A percentile compares a stretch with the other conserved stretches of the same genome.
These are phyloP conservation scores for Phaethon lepturus DNA, from an alignment of 2,113 vertebrate species.

Conservation along the genomic window DNA sequence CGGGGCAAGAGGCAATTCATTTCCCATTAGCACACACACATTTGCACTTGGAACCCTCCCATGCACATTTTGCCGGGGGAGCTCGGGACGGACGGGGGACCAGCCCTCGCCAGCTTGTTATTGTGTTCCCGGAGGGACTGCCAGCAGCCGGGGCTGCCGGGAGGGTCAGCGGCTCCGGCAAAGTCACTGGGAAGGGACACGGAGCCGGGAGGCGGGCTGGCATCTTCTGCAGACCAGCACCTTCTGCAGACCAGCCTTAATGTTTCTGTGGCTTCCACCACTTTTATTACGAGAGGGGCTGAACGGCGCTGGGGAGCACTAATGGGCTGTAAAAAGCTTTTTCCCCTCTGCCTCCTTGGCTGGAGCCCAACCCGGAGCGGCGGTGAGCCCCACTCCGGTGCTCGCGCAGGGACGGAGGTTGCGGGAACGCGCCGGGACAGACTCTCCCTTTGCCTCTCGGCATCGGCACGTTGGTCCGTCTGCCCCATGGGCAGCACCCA, in stretches of 20 bases:
- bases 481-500: neutral
- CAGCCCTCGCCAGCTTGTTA: neutral
- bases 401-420: neutral
- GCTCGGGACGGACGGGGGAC: neutral
- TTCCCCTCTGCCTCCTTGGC: constrained; percentile 49
- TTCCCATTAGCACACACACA: constrained; percentile 61
- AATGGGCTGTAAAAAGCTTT: constrained; percentile 41
- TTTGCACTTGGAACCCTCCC: constrained; percentile 41
- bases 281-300: constrained; percentile 23
- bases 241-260: neutral
- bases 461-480: neutral
- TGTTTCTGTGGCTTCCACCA: constrained; percentile 40
- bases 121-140: neutral
- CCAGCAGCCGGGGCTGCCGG: neutral
- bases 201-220: neutral
- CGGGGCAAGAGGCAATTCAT: constrained; percentile 54
- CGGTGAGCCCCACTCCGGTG: neutral
- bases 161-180: neutral
- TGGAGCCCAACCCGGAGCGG: neutral
- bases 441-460: neutral
- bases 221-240: neutral
- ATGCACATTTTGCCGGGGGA: neutral
- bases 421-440: neutral
- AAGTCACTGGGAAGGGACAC: neutral
- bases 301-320: constrained; percentile 32